These are phyloP conservation scores for Poecilia picta DNA, from an alignment of 2,797 vertebrate genomes.

Conservation along the genomic window DNA sequence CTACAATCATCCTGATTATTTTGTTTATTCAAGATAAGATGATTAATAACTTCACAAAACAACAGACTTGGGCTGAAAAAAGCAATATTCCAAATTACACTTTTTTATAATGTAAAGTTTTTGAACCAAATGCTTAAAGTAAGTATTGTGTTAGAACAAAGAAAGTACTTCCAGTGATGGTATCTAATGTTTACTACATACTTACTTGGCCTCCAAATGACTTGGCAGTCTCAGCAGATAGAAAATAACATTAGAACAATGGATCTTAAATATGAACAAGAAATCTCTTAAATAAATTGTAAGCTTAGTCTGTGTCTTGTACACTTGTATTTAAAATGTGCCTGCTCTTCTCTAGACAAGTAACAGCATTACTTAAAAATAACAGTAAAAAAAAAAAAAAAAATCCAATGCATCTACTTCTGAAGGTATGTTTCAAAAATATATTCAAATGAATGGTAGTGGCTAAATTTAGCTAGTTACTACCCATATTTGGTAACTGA, in stretches of 20 bases:
- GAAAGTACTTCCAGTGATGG: neutral
- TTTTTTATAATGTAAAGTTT: too few species aligned
- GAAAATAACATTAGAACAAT: neutral
- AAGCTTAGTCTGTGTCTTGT: neutral
- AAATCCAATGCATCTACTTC: neutral
- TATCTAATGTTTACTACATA: neutral
- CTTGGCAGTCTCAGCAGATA: neutral
- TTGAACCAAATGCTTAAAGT: too few species aligned
- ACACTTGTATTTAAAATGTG: too few species aligned
- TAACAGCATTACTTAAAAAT: neutral
- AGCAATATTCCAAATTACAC: too few species aligned
- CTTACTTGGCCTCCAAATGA: neutral
- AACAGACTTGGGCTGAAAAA: too few species aligned
- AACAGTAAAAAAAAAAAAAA: neutral
- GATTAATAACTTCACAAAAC: neutral
- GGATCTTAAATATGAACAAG: neutral
- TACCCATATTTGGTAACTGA: neutral
- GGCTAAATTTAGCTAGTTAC: neutral
- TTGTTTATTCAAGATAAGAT: too few species aligned
- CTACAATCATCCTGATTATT: too few species aligned
- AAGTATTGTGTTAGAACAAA: too few species aligned
- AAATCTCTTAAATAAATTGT: neutral
- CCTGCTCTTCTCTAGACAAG: neutral
- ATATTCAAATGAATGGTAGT: neutral
- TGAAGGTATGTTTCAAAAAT: neutral